Evolutionary conservation across 2,888 invertebrate genomes (phyloP), one percentile per base, ranked within the genome.

Genomic region (Tenodera sinensis): DNA sequence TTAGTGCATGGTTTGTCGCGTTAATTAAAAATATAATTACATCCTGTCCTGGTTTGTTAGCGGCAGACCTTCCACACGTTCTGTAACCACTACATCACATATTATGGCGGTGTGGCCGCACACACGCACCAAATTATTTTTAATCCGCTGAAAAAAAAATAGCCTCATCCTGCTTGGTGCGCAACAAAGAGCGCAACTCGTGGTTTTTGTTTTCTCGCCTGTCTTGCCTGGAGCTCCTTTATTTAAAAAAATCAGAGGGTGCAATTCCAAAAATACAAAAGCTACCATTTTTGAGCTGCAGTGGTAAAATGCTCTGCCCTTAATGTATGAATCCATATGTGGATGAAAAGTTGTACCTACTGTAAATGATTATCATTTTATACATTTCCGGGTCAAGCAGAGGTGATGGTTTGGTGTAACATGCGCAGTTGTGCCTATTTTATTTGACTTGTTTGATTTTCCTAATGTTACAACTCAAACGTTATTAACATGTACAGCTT

Each of bases 11-110:
- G 20, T 84, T 84, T 84, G 84, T 84, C 30, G 30, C 42, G 34
- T n/a, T 84, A 84, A 84, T 84, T 42, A 84, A 84, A 71, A 84
- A 84, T 84, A 34, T 84, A 84, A 84, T 42, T n/a, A 84, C 34
- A 9, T 47, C 27, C 42, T 9, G 84, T 25, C 84, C 84, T 25
- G 20, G 84, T 47, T 84, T 84, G 84, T 84, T 42, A 42, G 84
- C 84, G 27, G 84, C 84, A 28, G 54, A 71, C 54, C 54, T 71
- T 71, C 54, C 54, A 71, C 54, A 71, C 54, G 54, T 71, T 71
- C 54, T 71, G 54, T 71, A 71, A 71, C 54, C 54, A 71, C 54
- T 71, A 71, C 54, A 71, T 71, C 54, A 71, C 54, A 71, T 71
- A 71, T 71, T 71, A 71, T 71, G 54, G 20, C 54, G 54, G 54